phyloP scores from a whole-genome alignment of 1,140 invertebrate genomes.

The Sinella curviseta region DNA sequence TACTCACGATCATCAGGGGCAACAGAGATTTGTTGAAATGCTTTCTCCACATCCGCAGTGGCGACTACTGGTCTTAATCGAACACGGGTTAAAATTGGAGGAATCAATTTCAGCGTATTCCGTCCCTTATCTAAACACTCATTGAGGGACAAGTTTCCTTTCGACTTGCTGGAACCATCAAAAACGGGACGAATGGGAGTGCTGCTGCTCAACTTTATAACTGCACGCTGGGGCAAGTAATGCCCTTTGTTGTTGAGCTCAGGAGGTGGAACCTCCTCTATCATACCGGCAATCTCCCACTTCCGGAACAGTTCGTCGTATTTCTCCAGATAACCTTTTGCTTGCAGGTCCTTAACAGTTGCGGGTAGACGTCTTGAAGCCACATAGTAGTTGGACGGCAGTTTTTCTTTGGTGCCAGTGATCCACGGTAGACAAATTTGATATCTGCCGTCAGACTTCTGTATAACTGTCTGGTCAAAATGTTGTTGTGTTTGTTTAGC shows the following conservation, averaged over 20 bases:
- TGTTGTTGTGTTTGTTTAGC: conserved; percentile 46
- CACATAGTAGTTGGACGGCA: conserved; percentile 46
- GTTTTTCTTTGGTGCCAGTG: conserved; percentile 45
- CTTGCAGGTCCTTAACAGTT: conserved; percentile 46
- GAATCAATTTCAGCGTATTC: not conserved
- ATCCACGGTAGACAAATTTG: conserved; percentile 51
- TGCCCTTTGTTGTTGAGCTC: conserved; percentile 44
- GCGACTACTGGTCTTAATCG: conserved; percentile 52
- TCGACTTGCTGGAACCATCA: not conserved
- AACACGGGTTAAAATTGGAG: conserved; percentile 48
- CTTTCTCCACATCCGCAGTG: conserved; percentile 55
- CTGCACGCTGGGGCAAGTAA: conserved; percentile 51
- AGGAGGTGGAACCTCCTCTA: conserved; percentile 49
- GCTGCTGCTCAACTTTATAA: not conserved
- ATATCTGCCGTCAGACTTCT: conserved; percentile 48
- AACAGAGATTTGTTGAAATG: conserved; percentile 51
- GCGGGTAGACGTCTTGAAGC: conserved; percentile 41
- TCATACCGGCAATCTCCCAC: conserved; percentile 50
- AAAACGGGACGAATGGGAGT: not conserved
- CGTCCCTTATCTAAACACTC: not conserved
- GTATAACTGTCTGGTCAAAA: conserved; percentile 50
- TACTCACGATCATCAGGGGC: conserved; percentile 30
- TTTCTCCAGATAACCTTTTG: conserved; percentile 44
- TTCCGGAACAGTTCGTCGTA: too few species aligned
- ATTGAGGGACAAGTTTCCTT: not conserved